These are phyloP conservation scores for Cossypha niveicapilla DNA, from an alignment of 2,797 vertebrate genomes.

Conservation along the genomic window DNA sequence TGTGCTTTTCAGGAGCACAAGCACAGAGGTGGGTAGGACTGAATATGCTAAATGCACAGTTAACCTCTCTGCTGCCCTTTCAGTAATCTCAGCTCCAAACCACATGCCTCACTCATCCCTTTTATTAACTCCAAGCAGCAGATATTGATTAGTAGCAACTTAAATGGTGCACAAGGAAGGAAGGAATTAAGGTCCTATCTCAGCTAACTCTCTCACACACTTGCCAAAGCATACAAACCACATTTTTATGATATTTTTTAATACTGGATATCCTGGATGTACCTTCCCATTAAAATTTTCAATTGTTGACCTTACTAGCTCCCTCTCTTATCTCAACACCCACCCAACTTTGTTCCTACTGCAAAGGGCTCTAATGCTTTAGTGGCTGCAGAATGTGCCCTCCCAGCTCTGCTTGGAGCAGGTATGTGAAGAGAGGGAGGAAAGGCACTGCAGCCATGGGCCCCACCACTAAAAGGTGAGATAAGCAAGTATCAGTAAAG, in stretches of 20 bases:
- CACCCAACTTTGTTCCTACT: background rate
- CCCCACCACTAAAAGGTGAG: background rate
- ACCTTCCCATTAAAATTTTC: background rate
- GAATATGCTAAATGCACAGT: background rate
- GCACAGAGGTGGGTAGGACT: background rate
- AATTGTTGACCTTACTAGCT: background rate
- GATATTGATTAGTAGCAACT: background rate
- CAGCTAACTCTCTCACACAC: background rate
- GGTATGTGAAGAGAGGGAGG: background rate
- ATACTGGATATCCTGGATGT: background rate
- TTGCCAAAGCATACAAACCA: background rate
- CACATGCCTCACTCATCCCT: background rate
- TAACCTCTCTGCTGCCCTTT: background rate
- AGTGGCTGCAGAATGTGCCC: background rate
- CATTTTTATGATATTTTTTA: background rate
- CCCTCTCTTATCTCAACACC: background rate
- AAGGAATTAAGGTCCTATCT: background rate
- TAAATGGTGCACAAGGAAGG: background rate
- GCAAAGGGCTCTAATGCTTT: background rate
- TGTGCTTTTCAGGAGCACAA: background rate
- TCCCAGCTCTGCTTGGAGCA: background rate
- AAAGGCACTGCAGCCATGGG: background rate
- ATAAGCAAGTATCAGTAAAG: background rate
- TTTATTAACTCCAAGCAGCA: background rate
- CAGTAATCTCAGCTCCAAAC: background rate